phyloP scores from a whole-genome alignment of 2,888 invertebrate genomes.

The Tholera decimalis region DNA sequence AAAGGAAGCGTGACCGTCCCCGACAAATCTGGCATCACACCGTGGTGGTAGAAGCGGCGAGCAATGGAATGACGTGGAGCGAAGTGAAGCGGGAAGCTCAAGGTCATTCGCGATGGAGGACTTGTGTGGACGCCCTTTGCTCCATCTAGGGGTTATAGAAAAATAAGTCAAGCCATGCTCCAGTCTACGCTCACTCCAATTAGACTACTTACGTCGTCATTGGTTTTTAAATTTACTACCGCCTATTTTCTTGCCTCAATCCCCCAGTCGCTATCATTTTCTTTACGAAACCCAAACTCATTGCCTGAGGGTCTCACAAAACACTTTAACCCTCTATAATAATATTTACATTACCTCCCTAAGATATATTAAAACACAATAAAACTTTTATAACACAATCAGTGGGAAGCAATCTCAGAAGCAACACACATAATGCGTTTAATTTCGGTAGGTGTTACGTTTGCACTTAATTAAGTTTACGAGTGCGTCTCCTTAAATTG shows the following conservation, averaged over 20 bases:
- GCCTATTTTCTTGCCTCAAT: background rate
- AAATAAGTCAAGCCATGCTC: no score
- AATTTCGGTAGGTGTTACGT: slow-evolving; percentile 74
- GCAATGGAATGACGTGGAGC: no score
- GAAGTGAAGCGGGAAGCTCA: no score
- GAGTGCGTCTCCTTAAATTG: slow-evolving; percentile 74
- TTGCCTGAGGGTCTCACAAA: slow-evolving; percentile 10
- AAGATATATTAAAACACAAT: slow-evolving; percentile 56
- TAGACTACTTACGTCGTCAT: no score
- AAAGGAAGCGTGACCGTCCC: no score
- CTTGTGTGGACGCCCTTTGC: no score
- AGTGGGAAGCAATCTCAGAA: slow-evolving; percentile 66
- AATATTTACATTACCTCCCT: slow-evolving; percentile 50
- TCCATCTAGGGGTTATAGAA: no score
- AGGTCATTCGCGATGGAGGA: no score
- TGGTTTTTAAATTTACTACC: background rate
- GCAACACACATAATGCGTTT: slow-evolving; percentile 70
- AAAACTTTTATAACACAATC: slow-evolving; percentile 71
- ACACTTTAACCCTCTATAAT: slow-evolving; percentile 27
- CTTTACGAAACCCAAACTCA: slow-evolving; percentile 22
- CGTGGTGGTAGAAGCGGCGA: no score
- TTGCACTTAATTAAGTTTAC: slow-evolving; percentile 80
- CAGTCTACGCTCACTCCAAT: no score
- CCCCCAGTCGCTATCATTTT: background rate
- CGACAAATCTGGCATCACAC: no score